Evolutionary conservation across 1,140 invertebrate species (phyloP).

Genomic region (Daktulosphaira vitifoliae): DNA sequence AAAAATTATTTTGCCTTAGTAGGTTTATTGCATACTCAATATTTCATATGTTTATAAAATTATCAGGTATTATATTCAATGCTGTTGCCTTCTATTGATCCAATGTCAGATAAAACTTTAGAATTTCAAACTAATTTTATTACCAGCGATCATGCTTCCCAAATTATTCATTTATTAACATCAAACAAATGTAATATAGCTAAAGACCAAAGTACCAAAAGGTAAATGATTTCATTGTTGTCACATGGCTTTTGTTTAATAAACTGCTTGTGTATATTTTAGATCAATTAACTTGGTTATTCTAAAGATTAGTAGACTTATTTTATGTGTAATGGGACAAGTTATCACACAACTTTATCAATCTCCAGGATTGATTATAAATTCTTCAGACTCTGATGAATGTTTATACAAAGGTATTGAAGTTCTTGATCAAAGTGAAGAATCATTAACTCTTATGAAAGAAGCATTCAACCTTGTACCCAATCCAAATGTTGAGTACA

Average conservation of each 20-base stretch:
- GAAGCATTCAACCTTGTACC: conserved; percentile 62
- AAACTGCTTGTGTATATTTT: conserved; percentile 34
- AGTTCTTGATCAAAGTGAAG: conserved; percentile 10
- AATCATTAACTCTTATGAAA: conserved; percentile 42
- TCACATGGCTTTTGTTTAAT: neutral
- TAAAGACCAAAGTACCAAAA: conserved; percentile 70
- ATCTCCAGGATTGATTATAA: conserved; percentile 5
- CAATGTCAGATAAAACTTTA: conserved; percentile 69
- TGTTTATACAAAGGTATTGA: conserved; percentile 1
- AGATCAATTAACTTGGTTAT: conserved; percentile 77
- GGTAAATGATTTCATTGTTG: too few species aligned
- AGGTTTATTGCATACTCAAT: too few species aligned
- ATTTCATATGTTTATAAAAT: too few species aligned
- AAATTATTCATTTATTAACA: conserved; percentile 74
- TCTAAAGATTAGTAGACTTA: conserved; percentile 78
- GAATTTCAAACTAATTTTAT: conserved; percentile 86
- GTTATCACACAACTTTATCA: conserved; percentile 45
- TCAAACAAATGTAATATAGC: conserved; percentile 79
- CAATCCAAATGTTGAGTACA: conserved; percentile 54
- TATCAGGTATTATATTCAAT: conserved; percentile 80
- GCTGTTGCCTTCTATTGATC: conserved; percentile 82
- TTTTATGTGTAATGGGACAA: conserved; percentile 77
- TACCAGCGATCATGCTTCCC: conserved; percentile 68
- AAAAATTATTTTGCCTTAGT: too few species aligned
- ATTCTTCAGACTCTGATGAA: neutral